Conservation (phyloP, 2,113 vertebrate species). For the Phaethornis superciliosus region DNA sequence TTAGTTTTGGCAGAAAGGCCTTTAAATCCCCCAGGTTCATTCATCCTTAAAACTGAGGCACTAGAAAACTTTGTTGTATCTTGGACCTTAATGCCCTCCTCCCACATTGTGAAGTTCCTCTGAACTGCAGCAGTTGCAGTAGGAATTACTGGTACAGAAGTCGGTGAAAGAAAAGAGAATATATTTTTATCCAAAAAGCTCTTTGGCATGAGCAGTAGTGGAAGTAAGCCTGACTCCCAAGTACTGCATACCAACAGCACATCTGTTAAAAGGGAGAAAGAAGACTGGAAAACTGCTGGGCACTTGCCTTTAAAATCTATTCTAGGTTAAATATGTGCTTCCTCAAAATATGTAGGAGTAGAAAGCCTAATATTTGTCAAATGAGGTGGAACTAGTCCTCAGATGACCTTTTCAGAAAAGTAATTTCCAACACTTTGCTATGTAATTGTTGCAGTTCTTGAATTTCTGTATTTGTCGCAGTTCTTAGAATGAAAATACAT, state of each 20-base stretch:
- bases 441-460: not conserved
- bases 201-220: not conserved
- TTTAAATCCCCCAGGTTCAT: not conserved
- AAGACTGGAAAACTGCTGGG: not conserved
- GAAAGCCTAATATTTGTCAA: not conserved
- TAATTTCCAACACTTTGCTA: not conserved
- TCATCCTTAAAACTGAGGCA: not conserved
- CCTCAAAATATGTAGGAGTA: slow-evolving; percentile 2
- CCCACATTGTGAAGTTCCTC: not conserved
- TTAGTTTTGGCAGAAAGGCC: not conserved
- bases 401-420: not conserved
- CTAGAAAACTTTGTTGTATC: not conserved
- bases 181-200: not conserved
- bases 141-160: not conserved
- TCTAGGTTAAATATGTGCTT: slow-evolving; percentile 13
- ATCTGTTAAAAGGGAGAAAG: slow-evolving; percentile 14
- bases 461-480: not conserved
- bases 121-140: not conserved
- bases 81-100: not conserved
- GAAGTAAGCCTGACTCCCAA: not conserved
- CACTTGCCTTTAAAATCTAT: slow-evolving; percentile 2
- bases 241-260: not conserved
- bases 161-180: not conserved
- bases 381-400: not conserved
- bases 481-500: not conserved